phyloP scores from a whole-genome alignment of 2,888 invertebrate species.

The Tethea ocularis region DNA sequence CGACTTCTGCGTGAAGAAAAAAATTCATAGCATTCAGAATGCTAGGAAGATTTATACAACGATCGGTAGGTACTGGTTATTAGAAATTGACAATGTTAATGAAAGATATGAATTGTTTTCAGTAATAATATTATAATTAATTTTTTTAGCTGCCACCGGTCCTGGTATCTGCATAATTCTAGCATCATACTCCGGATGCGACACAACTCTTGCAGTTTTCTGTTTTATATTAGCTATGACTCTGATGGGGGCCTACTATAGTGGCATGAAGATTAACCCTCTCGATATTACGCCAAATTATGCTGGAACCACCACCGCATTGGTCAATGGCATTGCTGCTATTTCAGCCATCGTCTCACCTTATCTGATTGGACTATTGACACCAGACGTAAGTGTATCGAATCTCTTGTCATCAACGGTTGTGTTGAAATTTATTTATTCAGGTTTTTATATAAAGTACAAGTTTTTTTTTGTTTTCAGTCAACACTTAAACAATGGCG shows the following conservation, averaged over 20 bases:
- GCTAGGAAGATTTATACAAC: conserved; percentile 87
- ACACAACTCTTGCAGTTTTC: conserved; percentile 78
- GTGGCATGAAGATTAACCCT: conserved; percentile 87
- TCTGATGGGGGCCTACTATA: conserved; percentile 88
- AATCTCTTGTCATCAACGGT: not conserved
- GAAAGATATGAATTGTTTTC: no score
- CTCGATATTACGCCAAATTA: conserved; percentile 86
- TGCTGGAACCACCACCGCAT: conserved; percentile 85
- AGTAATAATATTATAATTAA: not conserved
- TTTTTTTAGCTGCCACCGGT: conserved; percentile 83
- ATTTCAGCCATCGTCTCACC: conserved; percentile 86
- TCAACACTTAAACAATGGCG: conserved; percentile 88
- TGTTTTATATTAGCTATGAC: conserved; percentile 86
- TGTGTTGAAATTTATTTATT: not conserved
- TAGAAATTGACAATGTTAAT: not conserved
- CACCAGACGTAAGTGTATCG: conserved; percentile 80
- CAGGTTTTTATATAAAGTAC: not conserved
- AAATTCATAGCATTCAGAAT: conserved; percentile 80
- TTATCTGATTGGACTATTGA: conserved; percentile 84
- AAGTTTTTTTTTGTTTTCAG: conserved; percentile 59
- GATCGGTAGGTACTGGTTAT: conserved; percentile 77
- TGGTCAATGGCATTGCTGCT: conserved; percentile 86
- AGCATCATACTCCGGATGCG: conserved; percentile 86
- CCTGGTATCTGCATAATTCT: conserved; percentile 85
- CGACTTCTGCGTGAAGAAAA: conserved; percentile 86